These are phyloP conservation scores for Diadema setosum DNA, from an alignment of 35 echinoderm and acorn worm genomes.

Conservation along the genomic window DNA sequence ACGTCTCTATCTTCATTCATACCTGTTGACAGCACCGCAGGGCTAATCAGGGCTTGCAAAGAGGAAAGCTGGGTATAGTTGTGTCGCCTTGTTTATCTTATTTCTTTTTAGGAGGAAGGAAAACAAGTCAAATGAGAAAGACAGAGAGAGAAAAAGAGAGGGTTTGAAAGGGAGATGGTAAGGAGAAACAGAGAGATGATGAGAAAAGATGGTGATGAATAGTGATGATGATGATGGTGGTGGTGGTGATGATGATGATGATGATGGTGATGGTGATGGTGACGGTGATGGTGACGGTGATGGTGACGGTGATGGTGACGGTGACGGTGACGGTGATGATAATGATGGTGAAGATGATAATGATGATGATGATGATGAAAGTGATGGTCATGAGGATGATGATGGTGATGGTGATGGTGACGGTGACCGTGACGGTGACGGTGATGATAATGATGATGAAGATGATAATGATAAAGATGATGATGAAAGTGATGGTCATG, in stretches of 20 bases:
- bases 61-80: no score
- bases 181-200: not conserved
- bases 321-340: not conserved
- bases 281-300: not conserved
- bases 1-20: no score
- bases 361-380: not conserved
- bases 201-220: not conserved
- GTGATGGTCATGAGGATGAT: no score
- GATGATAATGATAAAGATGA: no score
- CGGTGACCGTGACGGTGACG: no score
- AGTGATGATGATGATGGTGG: not conserved
- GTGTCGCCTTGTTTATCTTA: not conserved
- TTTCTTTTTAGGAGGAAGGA: not conserved
- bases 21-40: no score
- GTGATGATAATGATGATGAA: no score
- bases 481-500: no score
- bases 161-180: not conserved
- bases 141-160: not conserved
- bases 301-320: not conserved
- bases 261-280: constrained; percentile 5
- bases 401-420: no score
- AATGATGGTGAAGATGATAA: not conserved
- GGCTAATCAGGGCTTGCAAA: no score
- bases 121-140: not conserved
- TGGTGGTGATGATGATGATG: not conserved